A percentile compares a stretch with the other conserved stretches of the same genome.
Conservation (phyloP, 2,113 vertebrate genomes). For the Antennarius striatus region DNA sequence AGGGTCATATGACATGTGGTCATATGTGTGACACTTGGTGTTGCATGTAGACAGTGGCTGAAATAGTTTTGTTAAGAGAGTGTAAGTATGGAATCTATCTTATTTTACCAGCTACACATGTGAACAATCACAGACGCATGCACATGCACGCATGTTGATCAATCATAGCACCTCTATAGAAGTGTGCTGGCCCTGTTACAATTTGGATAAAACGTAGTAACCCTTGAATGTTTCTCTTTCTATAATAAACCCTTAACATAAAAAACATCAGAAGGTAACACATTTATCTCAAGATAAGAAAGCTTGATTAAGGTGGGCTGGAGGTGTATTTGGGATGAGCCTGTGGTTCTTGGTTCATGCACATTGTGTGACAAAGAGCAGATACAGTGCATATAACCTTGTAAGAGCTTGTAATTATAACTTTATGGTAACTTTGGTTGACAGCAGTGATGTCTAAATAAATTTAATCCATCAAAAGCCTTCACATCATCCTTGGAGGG, state of each 20-base stretch:
- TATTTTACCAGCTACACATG: no score
- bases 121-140: no score
- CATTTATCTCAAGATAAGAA: neutral
- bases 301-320: neutral
- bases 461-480: conserved; percentile 42
- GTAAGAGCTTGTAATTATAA: conserved; percentile 10
- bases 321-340: neutral
- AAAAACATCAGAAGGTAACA: no score
- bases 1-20: no score
- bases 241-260: no score
- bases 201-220: no score
- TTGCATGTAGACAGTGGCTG: neutral
- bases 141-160: no score
- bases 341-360: conserved; percentile 5
- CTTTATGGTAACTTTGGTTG: conserved; percentile 26
- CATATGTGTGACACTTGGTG: neutral
- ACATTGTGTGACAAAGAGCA: conserved; percentile 31
- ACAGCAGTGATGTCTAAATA: conserved; percentile 25
- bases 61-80: neutral
- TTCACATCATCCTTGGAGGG: conserved; percentile 24
- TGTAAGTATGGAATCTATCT: neutral
- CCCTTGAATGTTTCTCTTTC: no score
- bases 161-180: no score
- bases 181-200: no score
- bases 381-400: conserved; percentile 42